Evolutionary conservation across 2,797 vertebrate species (phyloP).

Genomic region (Monodelphis domestica): DNA sequence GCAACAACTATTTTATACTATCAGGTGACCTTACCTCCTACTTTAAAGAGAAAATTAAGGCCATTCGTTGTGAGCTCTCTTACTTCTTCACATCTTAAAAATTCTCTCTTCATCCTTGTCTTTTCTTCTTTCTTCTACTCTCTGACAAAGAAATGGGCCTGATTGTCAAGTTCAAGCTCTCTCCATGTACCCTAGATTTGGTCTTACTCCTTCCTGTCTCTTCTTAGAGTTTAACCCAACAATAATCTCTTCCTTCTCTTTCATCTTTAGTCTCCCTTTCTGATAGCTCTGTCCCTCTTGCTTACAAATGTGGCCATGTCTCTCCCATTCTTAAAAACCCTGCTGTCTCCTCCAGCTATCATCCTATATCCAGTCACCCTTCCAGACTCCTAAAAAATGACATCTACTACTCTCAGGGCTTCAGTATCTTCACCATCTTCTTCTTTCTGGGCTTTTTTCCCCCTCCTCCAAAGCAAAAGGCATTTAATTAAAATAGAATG

Average conservation of each 20-base stretch:
- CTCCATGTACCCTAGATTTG: background rate
- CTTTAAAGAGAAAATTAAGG: background rate
- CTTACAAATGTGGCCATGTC: background rate
- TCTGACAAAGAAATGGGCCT: background rate
- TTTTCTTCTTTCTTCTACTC: background rate
- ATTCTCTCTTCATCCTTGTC: background rate
- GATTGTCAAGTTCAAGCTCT: background rate
- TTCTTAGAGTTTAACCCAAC: background rate
- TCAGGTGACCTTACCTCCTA: background rate
- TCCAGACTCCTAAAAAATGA: background rate
- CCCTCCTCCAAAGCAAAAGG: background rate
- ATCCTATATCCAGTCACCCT: background rate
- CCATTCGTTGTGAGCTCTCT: background rate
- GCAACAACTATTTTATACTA: background rate
- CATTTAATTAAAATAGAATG: background rate
- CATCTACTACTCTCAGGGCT: background rate
- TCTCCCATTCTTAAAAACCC: background rate
- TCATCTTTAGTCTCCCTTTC: background rate
- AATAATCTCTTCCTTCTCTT: background rate
- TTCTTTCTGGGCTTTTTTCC: background rate
- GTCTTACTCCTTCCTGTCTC: background rate
- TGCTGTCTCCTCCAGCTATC: background rate
- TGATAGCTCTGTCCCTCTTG: background rate
- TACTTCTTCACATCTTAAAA: background rate
- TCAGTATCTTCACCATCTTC: background rate